Base-by-base conservation (phyloP, 2,888 invertebrate species). In the Cosmopolites sordidus region DNA sequence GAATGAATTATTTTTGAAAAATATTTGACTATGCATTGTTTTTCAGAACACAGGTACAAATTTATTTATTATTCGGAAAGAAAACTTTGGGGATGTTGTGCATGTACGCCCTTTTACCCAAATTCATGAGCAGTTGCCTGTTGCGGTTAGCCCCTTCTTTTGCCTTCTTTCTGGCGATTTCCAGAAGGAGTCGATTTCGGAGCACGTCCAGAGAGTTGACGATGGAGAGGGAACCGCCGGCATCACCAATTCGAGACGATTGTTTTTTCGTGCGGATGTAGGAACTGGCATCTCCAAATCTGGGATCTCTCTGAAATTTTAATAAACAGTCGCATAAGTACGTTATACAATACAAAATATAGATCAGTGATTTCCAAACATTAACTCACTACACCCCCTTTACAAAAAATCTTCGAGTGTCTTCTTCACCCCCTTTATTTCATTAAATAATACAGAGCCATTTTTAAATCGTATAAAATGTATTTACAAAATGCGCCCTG, bases 201-300 rank as follows among this genome's bases (percentile, higher is more conserved):
- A 92, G 79, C 44, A 92, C 91, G 72, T 92, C 92, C 79, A 92
- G 76, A 1, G 92, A 89, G 76, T 90, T 89, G 66, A 88, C 87
- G 75, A 92, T 90, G 60, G 92, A 92, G 62, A 92, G 76, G 11
- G 68, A 68, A 12, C 66, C 66, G 2, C 68, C 66, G 5, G 61
- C 50, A n/a, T 64, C 61, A 6, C 63, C 59, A 38, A 65, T 27
- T 16, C 59, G 50, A 17, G 62, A 60, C 6, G 64, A 62, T 17
- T 64, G 57, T 59, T 64, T 62, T 54, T 59, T 63, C 43, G 60
- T 58, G 11, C 43, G 14, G 14, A 48, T 29, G 27, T 18, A 30
- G 11, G n/a, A 14, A 22, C 22, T 51, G 18, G 38, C 30, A 5
- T 30, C 41, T 1, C 38, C 16, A 16, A 11, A 9, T 39, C 22